phyloP scores from a whole-genome alignment of 2,888 invertebrate genomes.

The Scotopteryx bipunctaria region DNA sequence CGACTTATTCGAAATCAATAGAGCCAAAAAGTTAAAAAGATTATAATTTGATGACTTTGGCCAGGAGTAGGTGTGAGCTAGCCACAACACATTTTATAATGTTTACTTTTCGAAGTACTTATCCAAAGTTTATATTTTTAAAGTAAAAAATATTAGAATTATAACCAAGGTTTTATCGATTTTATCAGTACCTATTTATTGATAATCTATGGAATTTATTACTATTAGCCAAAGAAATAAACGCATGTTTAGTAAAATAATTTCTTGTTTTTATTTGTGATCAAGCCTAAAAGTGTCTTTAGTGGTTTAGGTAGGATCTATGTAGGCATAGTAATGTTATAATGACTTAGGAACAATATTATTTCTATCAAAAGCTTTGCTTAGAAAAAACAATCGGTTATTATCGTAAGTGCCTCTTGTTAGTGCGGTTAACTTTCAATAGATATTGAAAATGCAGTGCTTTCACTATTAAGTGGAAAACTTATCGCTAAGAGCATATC shows the following conservation, averaged over 20 bases:
- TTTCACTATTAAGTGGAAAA: conserved; percentile 30
- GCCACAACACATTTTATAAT: too few species aligned
- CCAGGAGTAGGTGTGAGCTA: too few species aligned
- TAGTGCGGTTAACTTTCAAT: conserved; percentile 46
- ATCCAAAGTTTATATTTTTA: conserved; percentile 13
- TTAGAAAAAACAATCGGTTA: conserved; percentile 6
- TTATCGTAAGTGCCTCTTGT: conserved; percentile 35
- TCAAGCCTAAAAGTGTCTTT: not conserved
- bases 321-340: too few species aligned
- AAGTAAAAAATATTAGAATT: not conserved
- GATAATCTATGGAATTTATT: not conserved
- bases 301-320: not conserved
- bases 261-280: not conserved
- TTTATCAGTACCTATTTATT: conserved; percentile 7
- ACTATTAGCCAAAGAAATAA: conserved; percentile 37
- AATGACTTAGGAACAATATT: too few species aligned
- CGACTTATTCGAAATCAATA: conserved; percentile 86
- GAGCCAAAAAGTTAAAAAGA: not conserved
- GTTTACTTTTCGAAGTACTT: too few species aligned
- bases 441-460: conserved; percentile 35
- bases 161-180: not conserved
- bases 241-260: conserved; percentile 1
- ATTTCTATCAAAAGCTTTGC: too few species aligned
- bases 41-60: too few species aligned
- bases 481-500: conserved; percentile 7